Conservation (phyloP, 1,140 invertebrate genomes). For the Papilio polyxenes region DNA sequence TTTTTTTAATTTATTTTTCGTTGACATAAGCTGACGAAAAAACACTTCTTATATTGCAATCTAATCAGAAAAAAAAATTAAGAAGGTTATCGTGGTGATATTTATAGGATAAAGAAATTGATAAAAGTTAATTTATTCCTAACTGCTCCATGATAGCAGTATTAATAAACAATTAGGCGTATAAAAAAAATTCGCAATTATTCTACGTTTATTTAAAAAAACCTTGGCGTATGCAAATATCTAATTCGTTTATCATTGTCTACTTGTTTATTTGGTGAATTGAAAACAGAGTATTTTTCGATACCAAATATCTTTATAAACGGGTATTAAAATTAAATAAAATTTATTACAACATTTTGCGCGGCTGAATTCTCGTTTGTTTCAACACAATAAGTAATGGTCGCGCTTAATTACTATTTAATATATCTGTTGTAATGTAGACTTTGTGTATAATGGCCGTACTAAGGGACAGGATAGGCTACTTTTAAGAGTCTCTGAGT, state of each 20-base stretch:
- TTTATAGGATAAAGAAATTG: not conserved
- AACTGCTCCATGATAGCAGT: not conserved
- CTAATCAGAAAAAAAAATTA: not conserved
- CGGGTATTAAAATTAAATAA: not conserved
- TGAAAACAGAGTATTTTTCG: not conserved
- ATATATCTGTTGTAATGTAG: not conserved
- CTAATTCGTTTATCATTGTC: not conserved
- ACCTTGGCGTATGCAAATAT: too few relatives aligned
- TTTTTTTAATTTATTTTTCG: slow-evolving; percentile 27
- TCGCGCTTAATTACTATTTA: not conserved
- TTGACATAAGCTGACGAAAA: not conserved
- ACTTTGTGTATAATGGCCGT: not conserved
- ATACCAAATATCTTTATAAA: not conserved
- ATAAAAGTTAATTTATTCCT: too few relatives aligned
- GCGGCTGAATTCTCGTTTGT: not conserved
- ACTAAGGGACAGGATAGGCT: not conserved
- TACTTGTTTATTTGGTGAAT: not conserved
- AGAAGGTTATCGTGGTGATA: not conserved
- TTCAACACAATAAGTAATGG: not conserved
- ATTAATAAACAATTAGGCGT: not conserved
- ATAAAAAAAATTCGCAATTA: not conserved
- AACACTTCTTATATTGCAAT: not conserved
- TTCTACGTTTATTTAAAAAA: not conserved
- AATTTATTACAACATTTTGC: not conserved
- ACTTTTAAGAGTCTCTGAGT: not conserved